phyloP scores from a whole-genome alignment of 2,797 vertebrate species.

The Periparus ater region DNA sequence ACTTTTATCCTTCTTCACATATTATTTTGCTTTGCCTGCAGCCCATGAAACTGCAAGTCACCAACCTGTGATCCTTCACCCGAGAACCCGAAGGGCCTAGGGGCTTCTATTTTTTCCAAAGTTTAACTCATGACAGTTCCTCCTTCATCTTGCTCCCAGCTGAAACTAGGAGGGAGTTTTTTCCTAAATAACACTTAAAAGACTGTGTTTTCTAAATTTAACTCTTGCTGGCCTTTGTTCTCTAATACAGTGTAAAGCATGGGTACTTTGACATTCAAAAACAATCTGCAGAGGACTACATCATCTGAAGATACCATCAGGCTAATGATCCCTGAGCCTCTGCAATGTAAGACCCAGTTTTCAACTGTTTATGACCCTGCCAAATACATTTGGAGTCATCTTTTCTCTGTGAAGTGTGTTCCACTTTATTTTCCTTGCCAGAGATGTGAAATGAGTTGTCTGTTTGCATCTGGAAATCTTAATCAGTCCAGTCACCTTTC shows the following conservation, averaged over 20 bases:
- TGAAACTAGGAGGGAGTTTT: not conserved
- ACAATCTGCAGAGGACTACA: not conserved
- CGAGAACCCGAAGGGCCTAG: not conserved
- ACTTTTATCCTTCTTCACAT: not conserved
- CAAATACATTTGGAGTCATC: not conserved
- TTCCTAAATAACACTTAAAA: not conserved
- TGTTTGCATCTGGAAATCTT: conserved; percentile 53
- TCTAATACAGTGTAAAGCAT: not conserved
- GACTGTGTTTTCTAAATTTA: not conserved
- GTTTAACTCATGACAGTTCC: not conserved
- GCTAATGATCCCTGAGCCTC: not conserved
- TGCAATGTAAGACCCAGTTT: not conserved
- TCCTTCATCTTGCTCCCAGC: not conserved
- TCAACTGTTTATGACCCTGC: not conserved
- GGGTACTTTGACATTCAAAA: not conserved
- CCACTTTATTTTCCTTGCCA: conserved; percentile 1
- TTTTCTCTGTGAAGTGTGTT: not conserved
- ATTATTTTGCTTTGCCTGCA: not conserved
- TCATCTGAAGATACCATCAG: not conserved
- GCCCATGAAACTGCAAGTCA: not conserved
- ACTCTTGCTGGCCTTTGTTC: not conserved
- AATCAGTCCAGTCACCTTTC: conserved; percentile 60
- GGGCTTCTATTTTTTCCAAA: not conserved
- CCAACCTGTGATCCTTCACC: not conserved
- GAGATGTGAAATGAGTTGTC: conserved; percentile 23